A percentile compares a stretch with the other conserved stretches of the same genome.
These are phyloP conservation scores for Azemiops feae DNA, from an alignment of 2,113 vertebrate genomes.

Conservation along the genomic window DNA sequence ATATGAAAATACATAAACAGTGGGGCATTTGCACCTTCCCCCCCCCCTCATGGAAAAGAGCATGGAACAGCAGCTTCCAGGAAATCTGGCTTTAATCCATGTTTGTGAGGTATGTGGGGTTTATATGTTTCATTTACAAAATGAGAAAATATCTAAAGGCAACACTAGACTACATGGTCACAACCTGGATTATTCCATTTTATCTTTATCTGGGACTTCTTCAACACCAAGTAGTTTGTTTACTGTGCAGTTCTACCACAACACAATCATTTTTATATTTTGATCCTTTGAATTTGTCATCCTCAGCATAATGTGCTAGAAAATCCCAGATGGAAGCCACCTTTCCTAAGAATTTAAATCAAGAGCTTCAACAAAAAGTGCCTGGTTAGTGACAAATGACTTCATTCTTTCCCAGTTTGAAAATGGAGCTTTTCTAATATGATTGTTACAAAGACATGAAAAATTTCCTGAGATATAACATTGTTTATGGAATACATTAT, in stretches of 20 bases:
- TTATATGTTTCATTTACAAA: neutral
- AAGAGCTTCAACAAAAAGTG: neutral
- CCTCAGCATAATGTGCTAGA: neutral
- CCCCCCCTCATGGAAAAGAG: neutral
- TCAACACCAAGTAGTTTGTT: neutral
- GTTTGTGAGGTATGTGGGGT: neutral
- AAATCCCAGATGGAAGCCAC: neutral
- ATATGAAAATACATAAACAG: neutral
- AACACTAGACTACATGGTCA: neutral
- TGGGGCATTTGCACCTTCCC: neutral
- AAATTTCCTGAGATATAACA: neutral
- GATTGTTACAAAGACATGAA: neutral
- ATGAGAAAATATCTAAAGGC: neutral
- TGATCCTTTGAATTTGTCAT: conserved; percentile 26
- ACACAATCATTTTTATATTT: conserved; percentile 5
- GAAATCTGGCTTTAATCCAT: neutral
- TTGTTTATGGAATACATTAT: neutral
- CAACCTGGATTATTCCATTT: conserved; percentile 10
- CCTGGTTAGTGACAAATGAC: neutral
- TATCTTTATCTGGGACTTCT: conserved; percentile 3
- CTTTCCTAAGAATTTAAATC: neutral
- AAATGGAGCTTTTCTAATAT: neutral
- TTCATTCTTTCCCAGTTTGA: neutral
- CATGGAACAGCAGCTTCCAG: neutral
- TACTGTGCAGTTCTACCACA: neutral